Percentiles rank a stretch among this genome's conserved stretches.
phyloP scores from a whole-genome alignment of 2,797 vertebrate species.

The Cynopterus sphinx region DNA sequence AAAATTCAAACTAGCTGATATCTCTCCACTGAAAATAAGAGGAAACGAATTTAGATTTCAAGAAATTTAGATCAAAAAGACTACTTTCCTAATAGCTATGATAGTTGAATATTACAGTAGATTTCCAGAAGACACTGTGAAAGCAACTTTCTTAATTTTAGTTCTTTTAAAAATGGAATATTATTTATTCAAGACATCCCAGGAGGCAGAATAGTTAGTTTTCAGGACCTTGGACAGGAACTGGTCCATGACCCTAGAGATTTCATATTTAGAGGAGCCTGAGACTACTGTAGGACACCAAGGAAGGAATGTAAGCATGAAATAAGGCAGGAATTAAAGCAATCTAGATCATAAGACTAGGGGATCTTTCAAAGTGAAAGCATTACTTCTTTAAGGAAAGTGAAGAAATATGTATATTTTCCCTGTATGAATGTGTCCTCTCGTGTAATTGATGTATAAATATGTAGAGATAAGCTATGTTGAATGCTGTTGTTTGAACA shows the following conservation, averaged over 20 bases:
- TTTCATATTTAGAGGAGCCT: neutral
- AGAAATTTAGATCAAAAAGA: neutral
- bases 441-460: neutral
- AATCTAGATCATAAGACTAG: neutral
- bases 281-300: neutral
- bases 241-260: neutral
- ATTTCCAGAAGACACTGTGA: neutral
- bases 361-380: neutral
- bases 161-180: neutral
- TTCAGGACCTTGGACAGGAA: neutral
- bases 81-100: neutral
- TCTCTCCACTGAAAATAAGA: conserved; percentile 1
- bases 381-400: neutral
- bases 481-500: neutral
- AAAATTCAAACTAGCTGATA: neutral
- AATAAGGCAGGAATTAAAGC: neutral
- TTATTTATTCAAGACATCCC: neutral
- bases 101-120: neutral
- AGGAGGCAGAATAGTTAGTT: neutral
- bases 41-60: neutral
- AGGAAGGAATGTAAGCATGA: neutral
- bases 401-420: neutral
- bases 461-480: neutral
- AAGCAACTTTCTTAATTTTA: neutral
- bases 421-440: neutral